phyloP scores from a whole-genome alignment of 2,888 invertebrate genomes.

The Scaptomyza polygonia region DNA sequence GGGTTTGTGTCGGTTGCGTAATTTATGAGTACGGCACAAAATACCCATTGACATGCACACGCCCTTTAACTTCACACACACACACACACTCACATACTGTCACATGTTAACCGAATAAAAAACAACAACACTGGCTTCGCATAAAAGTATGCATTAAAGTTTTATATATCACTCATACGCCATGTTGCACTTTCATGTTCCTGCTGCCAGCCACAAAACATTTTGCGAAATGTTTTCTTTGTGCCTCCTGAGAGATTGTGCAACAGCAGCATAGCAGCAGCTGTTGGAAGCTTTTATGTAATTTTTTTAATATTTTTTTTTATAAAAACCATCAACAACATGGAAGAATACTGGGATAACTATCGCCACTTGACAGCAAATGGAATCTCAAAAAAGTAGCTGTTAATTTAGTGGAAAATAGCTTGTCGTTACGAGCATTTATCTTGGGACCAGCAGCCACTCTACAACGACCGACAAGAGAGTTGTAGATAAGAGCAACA shows the following conservation, averaged over 20 bases:
- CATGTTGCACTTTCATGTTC: slow-evolving; percentile 58
- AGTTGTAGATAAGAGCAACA: slow-evolving; percentile 22
- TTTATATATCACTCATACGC: slow-evolving; percentile 72
- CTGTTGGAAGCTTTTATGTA: slow-evolving; percentile 16
- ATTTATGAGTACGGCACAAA: slow-evolving; percentile 59
- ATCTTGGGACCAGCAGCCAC: slow-evolving; percentile 36
- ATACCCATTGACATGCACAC: slow-evolving; percentile 43
- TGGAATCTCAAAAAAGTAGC: slow-evolving; percentile 54
- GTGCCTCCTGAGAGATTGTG: slow-evolving; percentile 45
- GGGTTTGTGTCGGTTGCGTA: slow-evolving; percentile 47
- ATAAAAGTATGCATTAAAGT: slow-evolving; percentile 67
- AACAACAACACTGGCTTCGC: slow-evolving; percentile 43
- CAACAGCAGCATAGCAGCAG: slow-evolving; percentile 10
- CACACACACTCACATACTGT: not conserved
- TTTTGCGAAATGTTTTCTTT: slow-evolving; percentile 36
- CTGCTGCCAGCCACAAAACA: slow-evolving; percentile 33
- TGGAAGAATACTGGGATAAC: slow-evolving; percentile 29
- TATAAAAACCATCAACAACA: slow-evolving; percentile 25
- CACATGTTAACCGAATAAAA: slow-evolving; percentile 14
- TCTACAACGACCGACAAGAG: not conserved
- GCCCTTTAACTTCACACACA: slow-evolving; percentile 14
- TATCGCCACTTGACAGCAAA: slow-evolving; percentile 55
- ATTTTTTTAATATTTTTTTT: too few relatives aligned
- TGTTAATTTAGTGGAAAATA: slow-evolving; percentile 74
- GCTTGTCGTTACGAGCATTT: slow-evolving; percentile 52